Conservation (phyloP, 2,113 vertebrate species). For the Panthera leo region DNA sequence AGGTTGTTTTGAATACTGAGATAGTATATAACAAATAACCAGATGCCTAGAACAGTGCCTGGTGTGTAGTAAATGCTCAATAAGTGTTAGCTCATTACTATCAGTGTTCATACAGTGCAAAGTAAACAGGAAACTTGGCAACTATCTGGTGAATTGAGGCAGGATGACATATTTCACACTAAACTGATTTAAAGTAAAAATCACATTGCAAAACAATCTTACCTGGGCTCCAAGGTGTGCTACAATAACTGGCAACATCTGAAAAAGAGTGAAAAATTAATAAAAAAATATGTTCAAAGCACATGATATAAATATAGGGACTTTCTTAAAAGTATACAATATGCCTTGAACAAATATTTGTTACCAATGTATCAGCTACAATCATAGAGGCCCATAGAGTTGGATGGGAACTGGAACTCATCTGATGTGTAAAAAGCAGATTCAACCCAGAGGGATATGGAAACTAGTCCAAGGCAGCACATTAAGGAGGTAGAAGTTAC, state of each 20-base stretch:
- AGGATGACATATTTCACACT: not conserved
- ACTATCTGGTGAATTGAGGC: not conserved
- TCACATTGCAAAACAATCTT: constrained; percentile 5
- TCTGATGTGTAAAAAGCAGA: not conserved
- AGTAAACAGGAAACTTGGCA: not conserved
- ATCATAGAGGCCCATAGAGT: not conserved
- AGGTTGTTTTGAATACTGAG: not conserved
- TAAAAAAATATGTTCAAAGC: constrained; percentile 25
- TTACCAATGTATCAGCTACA: not conserved
- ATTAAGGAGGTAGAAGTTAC: constrained; percentile 3
- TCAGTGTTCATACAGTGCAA: not conserved
- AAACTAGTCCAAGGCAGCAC: not conserved
- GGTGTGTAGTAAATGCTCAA: not conserved
- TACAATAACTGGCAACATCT: constrained; percentile 71
- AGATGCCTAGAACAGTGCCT: not conserved
- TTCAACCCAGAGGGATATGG: not conserved
- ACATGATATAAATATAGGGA: not conserved
- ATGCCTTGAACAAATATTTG: not conserved
- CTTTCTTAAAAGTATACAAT: not conserved
- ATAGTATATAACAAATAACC: not conserved
- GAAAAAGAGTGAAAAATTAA: not conserved
- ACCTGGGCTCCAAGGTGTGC: constrained; percentile 48
- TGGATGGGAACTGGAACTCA: not conserved
- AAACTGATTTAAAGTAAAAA: constrained; percentile 30
- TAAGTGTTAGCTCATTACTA: not conserved